Conservation (phyloP, 2,113 vertebrate species). For the Ornithorhynchus anatinus region DNA sequence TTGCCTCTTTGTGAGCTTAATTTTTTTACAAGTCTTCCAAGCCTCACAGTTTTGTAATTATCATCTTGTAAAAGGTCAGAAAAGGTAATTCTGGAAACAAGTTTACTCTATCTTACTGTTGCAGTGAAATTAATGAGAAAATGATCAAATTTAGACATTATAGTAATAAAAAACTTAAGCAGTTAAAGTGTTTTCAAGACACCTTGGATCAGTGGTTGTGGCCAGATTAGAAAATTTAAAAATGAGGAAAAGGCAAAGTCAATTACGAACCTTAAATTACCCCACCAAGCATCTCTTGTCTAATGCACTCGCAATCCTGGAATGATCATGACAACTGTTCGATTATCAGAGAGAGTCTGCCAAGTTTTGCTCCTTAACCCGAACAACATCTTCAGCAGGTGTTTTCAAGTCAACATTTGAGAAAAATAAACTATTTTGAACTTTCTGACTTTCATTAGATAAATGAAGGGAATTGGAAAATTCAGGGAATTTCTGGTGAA, state of each 20-base stretch:
- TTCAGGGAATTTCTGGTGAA: too few species aligned
- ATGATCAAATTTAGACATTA: conserved; percentile 76
- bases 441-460: too few species aligned
- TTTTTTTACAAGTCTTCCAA: conserved; percentile 78
- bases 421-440: too few species aligned
- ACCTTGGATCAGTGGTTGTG: not conserved
- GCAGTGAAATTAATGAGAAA: conserved; percentile 90
- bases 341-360: conserved; percentile 55
- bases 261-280: conserved; percentile 65
- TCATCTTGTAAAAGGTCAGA: conserved; percentile 91
- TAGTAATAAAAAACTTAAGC: conserved; percentile 39
- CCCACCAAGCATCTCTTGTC: conserved; percentile 45
- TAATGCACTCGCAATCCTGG: conserved; percentile 54
- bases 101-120: conserved; percentile 87
- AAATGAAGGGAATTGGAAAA: too few species aligned
- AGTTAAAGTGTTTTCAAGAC: conserved; percentile 44
- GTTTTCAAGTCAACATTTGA: too few species aligned
- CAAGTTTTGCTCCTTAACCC: conserved; percentile 67
- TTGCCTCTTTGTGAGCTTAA: conserved; percentile 86
- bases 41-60: conserved; percentile 91
- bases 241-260: too few species aligned
- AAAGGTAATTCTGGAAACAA: conserved; percentile 92
- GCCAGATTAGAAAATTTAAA: not conserved
- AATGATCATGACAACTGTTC: conserved; percentile 42
- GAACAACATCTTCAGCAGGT: conserved; percentile 46